Base-by-base conservation (phyloP, 2,888 invertebrate genomes). In the Watsonalla binaria region DNA sequence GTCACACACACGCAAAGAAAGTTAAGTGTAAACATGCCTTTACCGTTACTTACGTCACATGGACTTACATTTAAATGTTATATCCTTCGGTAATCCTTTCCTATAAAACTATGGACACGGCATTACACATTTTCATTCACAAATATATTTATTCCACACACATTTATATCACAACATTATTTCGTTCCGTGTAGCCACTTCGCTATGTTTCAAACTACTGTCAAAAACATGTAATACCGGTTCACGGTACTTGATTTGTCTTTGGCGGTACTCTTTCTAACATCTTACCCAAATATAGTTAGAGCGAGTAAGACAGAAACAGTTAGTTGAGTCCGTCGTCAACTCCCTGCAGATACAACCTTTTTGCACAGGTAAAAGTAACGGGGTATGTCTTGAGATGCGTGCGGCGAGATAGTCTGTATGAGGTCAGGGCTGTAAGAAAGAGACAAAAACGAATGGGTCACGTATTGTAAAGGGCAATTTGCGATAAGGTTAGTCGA, bases 341-440 rank as follows among this genome's bases (percentile, higher is more conserved):
- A 57, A 68, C 49, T 54, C 70, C 69, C 74, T 68, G 78, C 84
- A 88, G 90, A 90, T 90, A 84, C 73, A 84, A 82, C 89, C 90
- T 90, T 90, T 89, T 89, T 86, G 90, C 88, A 85, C 80, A 71
- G 85, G 89, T 89, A 91, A 90, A 91, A 90, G 90, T 91, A 91
- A 91, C 91, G 91, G 90, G 79, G 82, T 77, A 80, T 89, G 86
- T 86, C 86, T 88, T 86, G 74, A 89, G 90, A 90, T 90, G 84
- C 81, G 83, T 84, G 82, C 82, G 77, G 57, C 72, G 90, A 86
- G 83, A 89, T 65, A 63, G 73, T 62, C 64, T 58, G 72, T 76
- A 64, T 57, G 70, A 75, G 81, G 78, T 80, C 76, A 78, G 59
- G 54, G 55, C 46, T 56, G 82, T 60, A 62, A 57, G 78, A 88